Base-by-base conservation (phyloP, 2,113 vertebrate genomes). In the Ahaetulla prasina region DNA sequence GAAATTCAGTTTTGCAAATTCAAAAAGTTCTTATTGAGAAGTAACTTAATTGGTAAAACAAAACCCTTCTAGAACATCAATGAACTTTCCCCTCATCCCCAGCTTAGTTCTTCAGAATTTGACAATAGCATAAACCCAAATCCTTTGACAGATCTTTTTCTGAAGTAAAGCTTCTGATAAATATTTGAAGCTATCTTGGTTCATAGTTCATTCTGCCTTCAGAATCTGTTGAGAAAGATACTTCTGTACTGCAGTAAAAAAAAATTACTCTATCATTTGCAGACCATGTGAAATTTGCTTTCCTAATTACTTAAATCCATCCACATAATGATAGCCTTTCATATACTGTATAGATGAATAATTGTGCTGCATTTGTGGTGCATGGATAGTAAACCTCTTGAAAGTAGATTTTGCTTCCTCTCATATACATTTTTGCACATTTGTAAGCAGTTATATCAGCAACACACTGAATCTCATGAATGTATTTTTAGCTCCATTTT, bases 141-240 rank as follows among this genome's bases (percentile, higher is more conserved):
- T 91, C 92, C n/a, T 87, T 95, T 89, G 52, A 92, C 23, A 97
- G 95, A 93, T 90, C 93, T 92, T 35, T 90, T 90, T 95, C 91
- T 93, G 39, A 96, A 94, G 39, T 85, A 88, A 92, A 87, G 20
- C 80, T 95, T 95, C 92, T 94, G 84, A 95, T 92, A 89, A 95
- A 92, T 95, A 94, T 39, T 94, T 90, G 87, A 49, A 86, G 92
- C 85, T 94, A 94, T 94, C 45, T 91, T 52, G 89, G 57, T 39
- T 92, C 93, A 94, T 22, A 9, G 90, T 93, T 39, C 63, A 30
- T 27, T 91, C 63, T 90, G 80, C 25, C 92, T 92, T 49, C 94
- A 92, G 93, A 93, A 53, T 96, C 93, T 54, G 52, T 68, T 89
- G 80, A 94, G 57, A 91, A 95, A 93, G 35, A 63, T 54, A 92